phyloP scores from a whole-genome alignment of 2,113 vertebrate species.

The Gambusia holbrooki region DNA sequence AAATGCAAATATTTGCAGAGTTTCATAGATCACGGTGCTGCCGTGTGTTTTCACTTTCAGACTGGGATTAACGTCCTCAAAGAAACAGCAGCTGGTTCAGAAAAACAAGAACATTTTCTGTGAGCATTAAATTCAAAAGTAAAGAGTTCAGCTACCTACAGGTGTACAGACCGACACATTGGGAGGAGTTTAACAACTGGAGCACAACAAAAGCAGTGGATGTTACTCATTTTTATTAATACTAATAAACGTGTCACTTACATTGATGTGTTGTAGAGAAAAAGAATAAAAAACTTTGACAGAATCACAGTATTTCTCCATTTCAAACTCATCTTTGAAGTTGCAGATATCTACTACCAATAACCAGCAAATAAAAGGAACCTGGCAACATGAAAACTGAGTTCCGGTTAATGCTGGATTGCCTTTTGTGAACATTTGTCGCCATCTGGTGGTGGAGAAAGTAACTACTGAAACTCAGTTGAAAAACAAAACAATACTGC shows the following conservation, averaged over 20 bases:
- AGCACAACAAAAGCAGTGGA: not conserved
- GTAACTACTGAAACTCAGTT: conserved; percentile 3
- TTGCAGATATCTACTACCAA: not conserved
- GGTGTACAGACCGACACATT: conserved; percentile 27
- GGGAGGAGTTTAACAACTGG: conserved; percentile 4
- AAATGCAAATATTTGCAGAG: conserved; percentile 57
- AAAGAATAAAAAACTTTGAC: too few species aligned
- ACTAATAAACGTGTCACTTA: not conserved
- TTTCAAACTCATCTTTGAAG: not conserved
- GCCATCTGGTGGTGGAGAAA: conserved; percentile 60
- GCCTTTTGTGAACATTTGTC: conserved; percentile 39
- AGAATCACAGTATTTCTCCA: not conserved
- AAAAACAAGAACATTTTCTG: conserved; percentile 35
- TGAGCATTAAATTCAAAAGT: conserved; percentile 13
- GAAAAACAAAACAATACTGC: not conserved
- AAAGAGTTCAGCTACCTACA: conserved; percentile 38
- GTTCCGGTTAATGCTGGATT: not conserved
- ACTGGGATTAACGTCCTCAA: conserved; percentile 51
- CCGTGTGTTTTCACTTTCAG: conserved; percentile 34
- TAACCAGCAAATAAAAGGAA: not conserved
- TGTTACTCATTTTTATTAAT: not conserved
- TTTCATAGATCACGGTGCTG: conserved; percentile 40
- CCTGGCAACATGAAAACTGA: not conserved
- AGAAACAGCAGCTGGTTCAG: conserved; percentile 59
- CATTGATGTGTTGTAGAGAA: too few species aligned